Percentiles rank a stretch among this genome's conserved stretches.
These are phyloP conservation scores for Callorhinus ursinus DNA, from an alignment of 2,113 vertebrate species.

Conservation along the genomic window DNA sequence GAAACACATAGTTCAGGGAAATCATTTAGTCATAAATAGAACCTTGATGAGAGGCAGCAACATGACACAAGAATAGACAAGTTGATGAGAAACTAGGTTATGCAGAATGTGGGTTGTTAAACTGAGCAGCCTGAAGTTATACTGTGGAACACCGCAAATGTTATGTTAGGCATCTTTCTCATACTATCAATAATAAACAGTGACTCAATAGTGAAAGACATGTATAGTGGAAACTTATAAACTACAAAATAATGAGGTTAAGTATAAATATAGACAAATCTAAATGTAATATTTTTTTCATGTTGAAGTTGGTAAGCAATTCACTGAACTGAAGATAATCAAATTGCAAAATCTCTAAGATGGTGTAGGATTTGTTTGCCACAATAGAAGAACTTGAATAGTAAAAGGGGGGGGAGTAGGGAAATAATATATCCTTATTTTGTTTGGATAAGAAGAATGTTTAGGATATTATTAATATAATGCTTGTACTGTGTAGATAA, in stretches of 20 bases:
- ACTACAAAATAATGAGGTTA: background rate
- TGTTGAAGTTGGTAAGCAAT: background rate
- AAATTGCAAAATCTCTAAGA: background rate
- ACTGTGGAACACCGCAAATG: background rate
- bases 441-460: background rate
- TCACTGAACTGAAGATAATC: background rate
- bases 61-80: background rate
- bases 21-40: background rate
- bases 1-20: background rate
- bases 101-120: background rate
- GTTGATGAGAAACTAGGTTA: background rate
- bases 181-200: background rate
- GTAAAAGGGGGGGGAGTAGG: background rate
- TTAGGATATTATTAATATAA: background rate
- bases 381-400: background rate
- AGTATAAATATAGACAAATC: background rate
- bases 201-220: background rate
- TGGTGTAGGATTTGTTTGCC: background rate
- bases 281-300: background rate
- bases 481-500: background rate
- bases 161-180: background rate
- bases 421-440: background rate
- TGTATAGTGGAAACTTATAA: background rate
- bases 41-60: fast-evolving
- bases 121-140: background rate